These are phyloP conservation scores for Lichenostomus cassidix DNA, from an alignment of 2,113 vertebrate genomes.

Conservation along the genomic window DNA sequence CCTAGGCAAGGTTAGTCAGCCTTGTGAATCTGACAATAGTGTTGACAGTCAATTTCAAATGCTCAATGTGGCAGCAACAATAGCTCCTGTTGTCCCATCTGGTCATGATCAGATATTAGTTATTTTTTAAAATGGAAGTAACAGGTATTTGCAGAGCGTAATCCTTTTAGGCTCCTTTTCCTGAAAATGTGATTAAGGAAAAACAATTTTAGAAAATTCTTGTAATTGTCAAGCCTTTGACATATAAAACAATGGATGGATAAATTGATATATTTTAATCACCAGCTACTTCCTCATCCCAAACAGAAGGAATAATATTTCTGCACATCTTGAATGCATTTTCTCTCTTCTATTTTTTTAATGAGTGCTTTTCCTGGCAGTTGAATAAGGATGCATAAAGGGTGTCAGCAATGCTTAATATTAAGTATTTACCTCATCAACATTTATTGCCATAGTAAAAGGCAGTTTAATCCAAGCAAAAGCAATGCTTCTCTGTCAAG, in stretches of 20 bases:
- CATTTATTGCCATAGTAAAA: background rate
- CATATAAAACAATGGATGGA: background rate
- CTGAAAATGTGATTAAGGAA: background rate
- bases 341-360: background rate
- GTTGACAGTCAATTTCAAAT: background rate
- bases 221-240: background rate
- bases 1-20: background rate
- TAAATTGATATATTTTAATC: background rate
- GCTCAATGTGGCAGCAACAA: background rate
- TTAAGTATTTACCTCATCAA: background rate
- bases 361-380: background rate
- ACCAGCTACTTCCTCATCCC: background rate
- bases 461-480: background rate
- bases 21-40: background rate
- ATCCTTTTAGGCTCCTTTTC: background rate
- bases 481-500: background rate
- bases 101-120: background rate
- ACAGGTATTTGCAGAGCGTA: background rate
- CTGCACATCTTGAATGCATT: background rate
- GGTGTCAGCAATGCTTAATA: background rate
- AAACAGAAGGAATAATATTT: background rate
- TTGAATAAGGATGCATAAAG: background rate
- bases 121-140: background rate
- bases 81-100: background rate
- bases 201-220: background rate